Base-by-base conservation (phyloP, 1,140 invertebrate genomes). In the Drosophila nigrodunni region DNA sequence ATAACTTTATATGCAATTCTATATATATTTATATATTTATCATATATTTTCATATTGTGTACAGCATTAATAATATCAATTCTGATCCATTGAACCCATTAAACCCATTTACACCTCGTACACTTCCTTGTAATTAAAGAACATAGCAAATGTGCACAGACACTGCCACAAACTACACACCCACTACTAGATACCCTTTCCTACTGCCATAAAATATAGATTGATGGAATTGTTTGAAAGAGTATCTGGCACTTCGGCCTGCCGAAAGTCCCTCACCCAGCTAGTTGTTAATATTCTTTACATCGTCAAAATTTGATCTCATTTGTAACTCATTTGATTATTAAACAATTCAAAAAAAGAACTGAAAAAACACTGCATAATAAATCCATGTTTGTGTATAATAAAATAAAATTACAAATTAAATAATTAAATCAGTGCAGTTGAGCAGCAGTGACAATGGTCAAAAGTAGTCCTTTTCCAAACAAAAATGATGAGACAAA, bases 401-500 rank as follows among this genome's bases (percentile, higher is more conserved):
- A 57, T 41, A 46, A 59, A 59, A 46, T 46, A 47, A 46, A 43
- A 25, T 55, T 15, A 44, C 34, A 44, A 43, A 43, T 58, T 44
- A 59, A 59, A 44, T 59, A 44, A 44, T 59, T 44, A 59, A 59
- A 44, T 59, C 64, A 80, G 79, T 87, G 82, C 83, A 88, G 82
- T 74, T 79, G 83, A 87, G 82, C 82, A 87, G 85, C 83, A 87
- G 83, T 87, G 83, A 75, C 83, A 80, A 80, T 74, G 68, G 62
- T 64, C 64, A 69, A 68, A 67, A 69, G 43, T 58, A 75, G 67
- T 64, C 39, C 30, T 13, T 47, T 62, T 9, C 7, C 54, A 41
- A 47, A 75, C 39, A 11, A 65, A 52, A 50, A 60, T 15, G 35
- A 70, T 47, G 44, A 59, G 59, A 62, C 44, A 66, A 47, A 57